Percentiles rank a stretch among this genome's conserved stretches.
Conservation (phyloP, 2,797 vertebrate genomes). For the Sebastolobus alascanus region DNA sequence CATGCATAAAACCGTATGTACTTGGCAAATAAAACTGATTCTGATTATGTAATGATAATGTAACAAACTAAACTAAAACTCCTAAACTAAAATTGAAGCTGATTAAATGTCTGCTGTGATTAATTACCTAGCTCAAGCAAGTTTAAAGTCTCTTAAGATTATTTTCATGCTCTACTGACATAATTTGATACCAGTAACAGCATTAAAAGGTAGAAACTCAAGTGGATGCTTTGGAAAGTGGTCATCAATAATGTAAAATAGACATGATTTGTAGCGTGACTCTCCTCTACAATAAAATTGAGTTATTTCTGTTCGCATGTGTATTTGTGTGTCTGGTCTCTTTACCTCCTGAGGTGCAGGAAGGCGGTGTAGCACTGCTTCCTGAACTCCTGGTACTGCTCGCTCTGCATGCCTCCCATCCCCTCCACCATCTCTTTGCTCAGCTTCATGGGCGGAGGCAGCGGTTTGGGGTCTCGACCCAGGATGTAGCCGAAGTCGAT, state of each 20-base stretch:
- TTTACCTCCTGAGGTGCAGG: constrained; percentile 94
- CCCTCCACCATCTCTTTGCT: constrained; percentile 99
- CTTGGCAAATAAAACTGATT: no score
- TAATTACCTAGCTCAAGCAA: no score
- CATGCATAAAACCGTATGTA: no score
- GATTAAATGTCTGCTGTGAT: no score
- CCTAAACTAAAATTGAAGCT: no score
- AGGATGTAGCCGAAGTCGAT: constrained; percentile 99
- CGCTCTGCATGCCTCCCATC: constrained; percentile 98
- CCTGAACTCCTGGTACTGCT: constrained; percentile 98
- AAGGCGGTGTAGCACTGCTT: constrained; percentile 99
- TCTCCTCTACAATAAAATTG: neutral
- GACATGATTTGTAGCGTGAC: neutral
- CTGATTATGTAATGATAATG: no score
- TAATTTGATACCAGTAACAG: no score
- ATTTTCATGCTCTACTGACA: no score
- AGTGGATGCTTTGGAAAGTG: neutral
- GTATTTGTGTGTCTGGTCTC: neutral
- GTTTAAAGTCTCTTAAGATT: no score
- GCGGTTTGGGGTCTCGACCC: constrained; percentile 96
- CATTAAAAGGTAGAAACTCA: no score
- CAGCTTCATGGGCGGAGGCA: constrained; percentile 98
- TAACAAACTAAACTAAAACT: no score
- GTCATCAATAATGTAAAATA: neutral
- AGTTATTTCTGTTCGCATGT: neutral